Evolutionary conservation across 2,888 invertebrate genomes (phyloP), one percentile per base, ranked within the genome.

Genomic region (Cynaeus angustus): DNA sequence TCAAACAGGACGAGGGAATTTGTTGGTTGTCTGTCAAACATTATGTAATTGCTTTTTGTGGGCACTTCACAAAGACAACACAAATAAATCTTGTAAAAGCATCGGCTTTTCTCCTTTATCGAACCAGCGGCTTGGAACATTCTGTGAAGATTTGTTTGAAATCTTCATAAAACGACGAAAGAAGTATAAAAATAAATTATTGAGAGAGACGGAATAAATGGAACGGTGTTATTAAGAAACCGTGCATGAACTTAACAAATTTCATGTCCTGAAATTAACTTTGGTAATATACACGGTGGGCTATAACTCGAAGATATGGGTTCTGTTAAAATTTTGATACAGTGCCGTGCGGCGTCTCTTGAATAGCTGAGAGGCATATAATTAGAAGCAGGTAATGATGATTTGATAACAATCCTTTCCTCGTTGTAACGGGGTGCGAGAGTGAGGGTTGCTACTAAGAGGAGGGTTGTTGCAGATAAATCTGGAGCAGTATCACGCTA

Each of bases 11-110:
- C 26, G 56, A 59, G 43, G 30, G 28, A 45, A 59, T 59, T 59
- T 45, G 45, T 59, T 59, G 33, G 59, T 59, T 59, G 59, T 59
- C 45, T 45, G 59, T 59, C 59, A 59, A 59, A 46, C 59, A 45
- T 59, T 59, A 59, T 45, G 59, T 59, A 59, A 59, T 59, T 59
- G 59, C 59, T 59, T 59, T 59, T 59, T 46, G 45, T 45, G 59
- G 59, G 30, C 59, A 59, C 45, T 59, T 9, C 33, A 56, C 56
- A 53, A 37, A 37, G 53, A 53, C 53, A 37, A 50, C 33, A 37
- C 37, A 41, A 56, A 56, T 56, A 56, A 56, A 56, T 56, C 56
- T 56, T 56, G 26, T 30, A 48, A 48, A 48, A 48, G 48, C 26
- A 26, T 26, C 16, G 50, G 50, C n/a, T 50, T 50, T 28, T 13